Evolutionary conservation across 2,888 invertebrate genomes (phyloP), one percentile per base, ranked within the genome.

Genomic region (Lissonota sp.): DNA sequence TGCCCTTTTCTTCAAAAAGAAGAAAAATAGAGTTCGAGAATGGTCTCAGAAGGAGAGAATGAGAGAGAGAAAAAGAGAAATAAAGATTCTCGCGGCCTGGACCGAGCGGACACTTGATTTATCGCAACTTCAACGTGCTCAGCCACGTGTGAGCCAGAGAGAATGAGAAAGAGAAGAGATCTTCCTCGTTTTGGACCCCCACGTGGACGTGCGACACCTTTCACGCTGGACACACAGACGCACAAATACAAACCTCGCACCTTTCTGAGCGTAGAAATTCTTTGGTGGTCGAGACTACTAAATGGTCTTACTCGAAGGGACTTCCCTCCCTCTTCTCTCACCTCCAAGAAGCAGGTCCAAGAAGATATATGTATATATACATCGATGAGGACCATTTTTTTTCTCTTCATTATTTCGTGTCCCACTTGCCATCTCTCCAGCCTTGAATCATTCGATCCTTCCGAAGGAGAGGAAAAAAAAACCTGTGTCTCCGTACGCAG

Each of bases 31-130:
- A 26, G 16, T 39, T 26, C 26, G 1, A 26, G 67, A 42, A 5
- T 5, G n/a, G 10, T 57, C 14, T 49, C 6, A 4, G 10, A 14
- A 60, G 37, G 26, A 44, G 5, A 39, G 58, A 12, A 12, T 3
- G 58, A 12, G 39, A 58, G 39, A 58, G 62, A 46, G 42, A 8
- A 49, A 51, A 44, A 44, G 10, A 44, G 44, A 51, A n/a, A 10
- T 8, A 42, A 42, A 53, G 67, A 26, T 26, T 26, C 26, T 26
- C 26, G 26, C 26, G 26, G 26, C 26, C 44, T 72, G 64, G 46
- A 39, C 82, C 73, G 82, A 84, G 81, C 85, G 84, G 82, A 81
- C 82, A 69, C 71, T 84, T 89, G 89, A 89, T 89, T 89, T 89
- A 89, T 89, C 84, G 84, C 74, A 79, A 88, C 86, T 87, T 89